These are phyloP conservation scores for Nilaparvata lugens DNA, from an alignment of 1,140 invertebrate species.

Conservation along the genomic window DNA sequence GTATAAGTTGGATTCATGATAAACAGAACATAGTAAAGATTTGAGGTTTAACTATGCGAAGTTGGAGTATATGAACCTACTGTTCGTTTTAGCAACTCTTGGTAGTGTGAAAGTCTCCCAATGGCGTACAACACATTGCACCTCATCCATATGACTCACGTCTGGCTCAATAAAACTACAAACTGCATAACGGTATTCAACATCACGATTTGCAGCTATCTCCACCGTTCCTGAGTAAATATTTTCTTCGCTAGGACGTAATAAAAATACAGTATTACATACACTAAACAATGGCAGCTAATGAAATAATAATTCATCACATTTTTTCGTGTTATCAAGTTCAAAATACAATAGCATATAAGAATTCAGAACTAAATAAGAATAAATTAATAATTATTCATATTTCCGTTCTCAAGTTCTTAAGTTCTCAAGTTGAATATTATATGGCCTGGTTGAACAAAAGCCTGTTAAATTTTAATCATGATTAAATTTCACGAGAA, in stretches of 20 bases:
- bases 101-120: conserved; percentile 79
- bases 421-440: too few relatives aligned
- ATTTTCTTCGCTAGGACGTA: conserved; percentile 15
- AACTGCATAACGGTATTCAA: conserved; percentile 72
- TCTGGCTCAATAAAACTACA: conserved; percentile 43
- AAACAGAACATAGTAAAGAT: neutral
- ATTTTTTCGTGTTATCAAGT: neutral
- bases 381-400: too few relatives aligned
- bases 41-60: too few relatives aligned
- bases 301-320: neutral
- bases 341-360: neutral
- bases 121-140: conserved; percentile 51
- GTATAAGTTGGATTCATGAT: conserved; percentile 1
- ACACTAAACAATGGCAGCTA: neutral
- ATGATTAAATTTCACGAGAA: too few relatives aligned
- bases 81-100: conserved; percentile 43
- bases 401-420: too few relatives aligned
- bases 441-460: too few relatives aligned
- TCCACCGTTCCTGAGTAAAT: conserved; percentile 23
- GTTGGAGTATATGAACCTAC: conserved; percentile 30
- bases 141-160: conserved; percentile 41
- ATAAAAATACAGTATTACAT: conserved; percentile 3
- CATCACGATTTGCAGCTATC: conserved; percentile 40
- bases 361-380: too few relatives aligned
- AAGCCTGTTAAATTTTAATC: too few relatives aligned